Percentiles rank a stretch among this genome's conserved stretches.
Evolutionary conservation across 1,140 invertebrate species (phyloP).

Genomic region (Hyphantria cunea): DNA sequence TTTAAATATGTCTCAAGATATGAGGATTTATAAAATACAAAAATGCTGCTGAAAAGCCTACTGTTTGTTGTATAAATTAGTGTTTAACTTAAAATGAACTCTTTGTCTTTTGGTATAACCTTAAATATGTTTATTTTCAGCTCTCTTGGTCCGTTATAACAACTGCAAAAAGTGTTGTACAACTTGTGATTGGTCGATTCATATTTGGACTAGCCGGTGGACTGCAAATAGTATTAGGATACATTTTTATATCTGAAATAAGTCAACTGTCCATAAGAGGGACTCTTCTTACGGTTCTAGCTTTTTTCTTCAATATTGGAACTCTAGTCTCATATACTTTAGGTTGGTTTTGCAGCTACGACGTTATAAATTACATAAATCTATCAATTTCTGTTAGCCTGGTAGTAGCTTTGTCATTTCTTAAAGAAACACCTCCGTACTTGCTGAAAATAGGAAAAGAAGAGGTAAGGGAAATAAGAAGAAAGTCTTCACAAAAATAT

Average conservation of each 20-base stretch:
- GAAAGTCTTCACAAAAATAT: too few species aligned
- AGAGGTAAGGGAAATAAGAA: conserved; percentile 23
- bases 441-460: conserved; percentile 27
- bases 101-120: too few species aligned
- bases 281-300: background rate
- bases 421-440: conserved; percentile 35
- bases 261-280: conserved; percentile 21
- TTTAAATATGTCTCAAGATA: too few species aligned
- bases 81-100: too few species aligned
- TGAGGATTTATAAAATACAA: too few species aligned
- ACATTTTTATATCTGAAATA: conserved; percentile 24
- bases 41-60: too few species aligned
- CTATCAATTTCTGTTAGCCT: conserved; percentile 17
- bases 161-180: conserved; percentile 20
- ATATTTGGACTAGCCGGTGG: conserved; percentile 26
- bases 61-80: too few species aligned
- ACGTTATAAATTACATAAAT: conserved; percentile 29
- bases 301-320: conserved; percentile 26
- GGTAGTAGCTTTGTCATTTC: conserved; percentile 4
- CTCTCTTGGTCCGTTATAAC: conserved; percentile 30
- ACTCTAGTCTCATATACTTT: conserved; percentile 18
- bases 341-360: conserved; percentile 37
- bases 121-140: conserved; percentile 38
- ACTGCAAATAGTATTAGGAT: conserved; percentile 13
- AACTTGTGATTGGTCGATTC: conserved; percentile 28